Conservation (phyloP, 2,888 invertebrate genomes). For the Andrena camellia region DNA sequence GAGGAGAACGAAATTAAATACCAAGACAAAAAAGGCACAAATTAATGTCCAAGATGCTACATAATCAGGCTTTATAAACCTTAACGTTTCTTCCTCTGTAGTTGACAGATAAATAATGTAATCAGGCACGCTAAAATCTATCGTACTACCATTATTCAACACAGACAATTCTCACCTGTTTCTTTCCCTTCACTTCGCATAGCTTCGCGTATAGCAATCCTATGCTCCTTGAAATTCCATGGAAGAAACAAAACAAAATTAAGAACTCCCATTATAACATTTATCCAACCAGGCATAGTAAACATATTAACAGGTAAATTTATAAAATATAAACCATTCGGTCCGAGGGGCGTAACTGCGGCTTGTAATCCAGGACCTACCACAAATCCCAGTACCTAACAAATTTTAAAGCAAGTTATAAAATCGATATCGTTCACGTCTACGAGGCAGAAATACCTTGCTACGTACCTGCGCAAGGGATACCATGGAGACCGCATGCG, state of each 20-base stretch:
- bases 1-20: slow-evolving; percentile 94
- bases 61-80: slow-evolving; percentile 90
- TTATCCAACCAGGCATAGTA: slow-evolving; percentile 94
- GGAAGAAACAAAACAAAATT: slow-evolving; percentile 92
- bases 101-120: slow-evolving; percentile 56
- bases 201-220: slow-evolving; percentile 92
- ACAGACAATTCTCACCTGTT: slow-evolving; percentile 85
- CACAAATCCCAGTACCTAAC: slow-evolving; percentile 92
- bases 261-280: slow-evolving; percentile 90
- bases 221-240: slow-evolving; percentile 90
- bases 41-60: slow-evolving; percentile 92
- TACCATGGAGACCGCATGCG: slow-evolving; percentile 93
- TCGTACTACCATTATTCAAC: background rate
- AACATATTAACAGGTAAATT: slow-evolving; percentile 92
- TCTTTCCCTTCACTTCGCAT: slow-evolving; percentile 91
- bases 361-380: slow-evolving; percentile 94
- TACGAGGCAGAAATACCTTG: background rate
- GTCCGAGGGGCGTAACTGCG: slow-evolving; percentile 91
- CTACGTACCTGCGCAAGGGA: slow-evolving; percentile 90
- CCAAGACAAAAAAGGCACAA: slow-evolving; percentile 92
- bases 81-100: slow-evolving; percentile 91
- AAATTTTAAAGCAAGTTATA: slow-evolving; percentile 30
- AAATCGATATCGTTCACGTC: background rate
- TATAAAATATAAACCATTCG: slow-evolving; percentile 87
- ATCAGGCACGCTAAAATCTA: slow-evolving; percentile 19